Conservation (phyloP, 2,113 vertebrate species). For the Ceratotherium simum region DNA sequence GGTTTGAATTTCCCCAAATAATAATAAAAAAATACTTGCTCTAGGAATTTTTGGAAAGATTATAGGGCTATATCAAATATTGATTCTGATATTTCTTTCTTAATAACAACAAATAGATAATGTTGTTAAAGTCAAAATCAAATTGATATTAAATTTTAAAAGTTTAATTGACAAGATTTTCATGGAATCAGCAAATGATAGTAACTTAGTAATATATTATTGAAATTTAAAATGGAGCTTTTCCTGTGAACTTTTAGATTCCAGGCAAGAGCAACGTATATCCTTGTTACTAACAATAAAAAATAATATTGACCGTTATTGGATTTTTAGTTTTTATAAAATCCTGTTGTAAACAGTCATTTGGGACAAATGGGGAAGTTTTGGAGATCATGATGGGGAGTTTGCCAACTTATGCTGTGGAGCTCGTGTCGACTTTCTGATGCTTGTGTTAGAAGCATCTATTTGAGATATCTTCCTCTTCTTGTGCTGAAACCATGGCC, state of each 20-base stretch:
- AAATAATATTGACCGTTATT: not conserved
- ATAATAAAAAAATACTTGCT: not conserved
- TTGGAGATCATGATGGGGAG: not conserved
- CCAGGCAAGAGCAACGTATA: not conserved
- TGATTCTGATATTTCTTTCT: not conserved
- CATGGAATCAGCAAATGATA: not conserved
- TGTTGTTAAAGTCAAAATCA: not conserved
- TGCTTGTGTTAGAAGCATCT: not conserved
- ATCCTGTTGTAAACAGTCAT: not conserved
- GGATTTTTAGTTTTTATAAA: not conserved
- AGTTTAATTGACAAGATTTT: not conserved
- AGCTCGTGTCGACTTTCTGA: not conserved
- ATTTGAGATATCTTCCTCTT: not conserved
- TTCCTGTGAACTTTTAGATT: not conserved
- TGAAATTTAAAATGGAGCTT: not conserved
- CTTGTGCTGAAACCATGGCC: not conserved
- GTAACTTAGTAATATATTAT: not conserved
- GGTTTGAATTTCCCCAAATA: not conserved
- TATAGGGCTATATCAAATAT: not conserved
- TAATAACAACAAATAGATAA: not conserved
- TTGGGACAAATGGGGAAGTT: not conserved
- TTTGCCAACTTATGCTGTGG: not conserved
- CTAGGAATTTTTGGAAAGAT: not conserved
- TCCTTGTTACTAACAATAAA: not conserved
- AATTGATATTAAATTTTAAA: not conserved